Evolutionary conservation across 2,797 vertebrate genomes (phyloP).

Genomic region (Dendrocincla fuliginosa): DNA sequence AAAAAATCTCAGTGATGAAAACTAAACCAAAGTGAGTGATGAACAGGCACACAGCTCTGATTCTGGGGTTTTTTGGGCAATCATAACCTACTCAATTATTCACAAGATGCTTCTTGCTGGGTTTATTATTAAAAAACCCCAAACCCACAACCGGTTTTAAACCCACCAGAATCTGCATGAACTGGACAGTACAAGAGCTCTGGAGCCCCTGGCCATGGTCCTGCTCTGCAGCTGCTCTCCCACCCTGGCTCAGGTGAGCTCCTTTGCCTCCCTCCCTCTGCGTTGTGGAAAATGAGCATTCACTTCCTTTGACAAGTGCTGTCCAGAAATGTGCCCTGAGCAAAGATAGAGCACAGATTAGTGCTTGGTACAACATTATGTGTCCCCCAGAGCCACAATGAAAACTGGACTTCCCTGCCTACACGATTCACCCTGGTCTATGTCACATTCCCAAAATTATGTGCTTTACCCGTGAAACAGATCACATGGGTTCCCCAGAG

Average conservation of each 20-base stretch:
- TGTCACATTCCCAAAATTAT: background rate
- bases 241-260: background rate
- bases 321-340: background rate
- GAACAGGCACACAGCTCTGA: background rate
- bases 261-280: background rate
- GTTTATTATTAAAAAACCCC: background rate
- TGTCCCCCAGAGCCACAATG: background rate
- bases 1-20: background rate
- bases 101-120: background rate
- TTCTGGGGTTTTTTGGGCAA: rapidly evolving
- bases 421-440: background rate
- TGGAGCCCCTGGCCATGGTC: background rate
- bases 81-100: background rate
- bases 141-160: background rate
- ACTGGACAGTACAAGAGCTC: background rate
- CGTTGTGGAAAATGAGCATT: background rate
- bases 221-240: background rate
- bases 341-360: background rate
- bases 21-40: background rate
- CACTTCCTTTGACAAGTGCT: background rate
- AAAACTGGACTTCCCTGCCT: background rate
- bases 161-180: background rate
- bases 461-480: background rate
- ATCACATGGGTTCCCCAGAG: background rate
- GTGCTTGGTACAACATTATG: background rate